Base-by-base conservation (phyloP, 2,888 invertebrate genomes). In the Cryptophagus acutangulus region DNA sequence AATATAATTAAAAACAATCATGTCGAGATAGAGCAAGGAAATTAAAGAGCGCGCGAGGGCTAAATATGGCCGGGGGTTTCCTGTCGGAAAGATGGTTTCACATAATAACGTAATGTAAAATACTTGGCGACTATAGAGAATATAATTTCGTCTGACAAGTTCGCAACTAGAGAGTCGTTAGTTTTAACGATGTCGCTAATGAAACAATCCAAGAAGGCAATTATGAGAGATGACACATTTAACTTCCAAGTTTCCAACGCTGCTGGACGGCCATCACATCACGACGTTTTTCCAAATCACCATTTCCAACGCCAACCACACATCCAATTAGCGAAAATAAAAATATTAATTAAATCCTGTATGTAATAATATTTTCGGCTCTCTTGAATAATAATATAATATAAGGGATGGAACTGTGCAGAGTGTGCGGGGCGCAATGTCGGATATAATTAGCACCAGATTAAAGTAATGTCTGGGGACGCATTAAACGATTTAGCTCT, bases 361-460 rank as follows among this genome's bases (percentile, higher is more conserved):
- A n/a, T n/a, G n/a, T n/a, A n/a, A n/a, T n/a, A n/a, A n/a, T n/a
- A n/a, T n/a, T n/a, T n/a, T n/a, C n/a, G n/a, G n/a, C n/a, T n/a
- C n/a, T n/a, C n/a, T n/a, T n/a, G n/a, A n/a, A n/a, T n/a, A n/a
- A n/a, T n/a, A n/a, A n/a, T n/a, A n/a, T n/a, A n/a, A n/a, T n/a
- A n/a, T n/a, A n/a, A n/a, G n/a, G n/a, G n/a, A n/a, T n/a, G n/a
- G n/a, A n/a, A n/a, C n/a, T n/a, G n/a, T n/a, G n/a, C n/a, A n/a
- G n/a, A n/a, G n/a, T n/a, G n/a, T n/a, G n/a, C n/a, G n/a, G n/a
- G n/a, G n/a, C n/a, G n/a, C n/a, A n/a, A n/a, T n/a, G n/a, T n/a
- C n/a, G n/a, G n/a, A n/a, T 74, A 75, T 74, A 76, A 76, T 76
- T 76, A 75, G 75, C 73, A 72, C 75, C 75, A 75, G 75, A 76